A percentile compares a stretch with the other conserved stretches of the same genome.
Evolutionary conservation across 2,113 vertebrate species (phyloP).

Genomic region (Aix galericulata): DNA sequence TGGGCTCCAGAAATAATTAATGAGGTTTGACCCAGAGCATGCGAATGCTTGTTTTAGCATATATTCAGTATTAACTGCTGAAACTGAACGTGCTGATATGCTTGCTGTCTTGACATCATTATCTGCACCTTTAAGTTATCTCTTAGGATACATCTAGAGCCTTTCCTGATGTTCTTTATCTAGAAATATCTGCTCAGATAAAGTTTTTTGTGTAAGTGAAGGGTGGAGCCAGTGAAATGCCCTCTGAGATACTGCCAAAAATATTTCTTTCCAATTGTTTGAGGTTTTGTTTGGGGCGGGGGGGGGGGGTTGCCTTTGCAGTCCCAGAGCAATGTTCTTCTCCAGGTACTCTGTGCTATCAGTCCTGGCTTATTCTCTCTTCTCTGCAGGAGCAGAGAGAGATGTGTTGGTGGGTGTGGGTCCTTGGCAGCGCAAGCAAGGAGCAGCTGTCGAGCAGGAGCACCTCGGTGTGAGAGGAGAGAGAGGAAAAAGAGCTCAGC

Average conservation of each 20-base stretch:
- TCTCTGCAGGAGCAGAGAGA: neutral
- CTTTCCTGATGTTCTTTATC: neutral
- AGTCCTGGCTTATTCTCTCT: neutral
- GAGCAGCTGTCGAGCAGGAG: neutral
- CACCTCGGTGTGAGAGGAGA: neutral
- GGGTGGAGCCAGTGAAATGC: neutral
- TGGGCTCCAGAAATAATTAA: neutral
- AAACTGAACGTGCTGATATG: neutral
- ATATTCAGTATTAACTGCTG: neutral
- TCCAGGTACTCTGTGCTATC: neutral
- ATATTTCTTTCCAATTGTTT: neutral
- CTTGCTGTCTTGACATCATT: neutral
- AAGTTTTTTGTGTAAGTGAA: neutral
- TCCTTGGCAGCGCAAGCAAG: neutral
- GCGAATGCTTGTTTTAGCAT: neutral
- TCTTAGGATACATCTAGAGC: neutral
- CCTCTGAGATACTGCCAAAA: neutral
- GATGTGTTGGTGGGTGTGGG: neutral
- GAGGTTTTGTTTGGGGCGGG: neutral
- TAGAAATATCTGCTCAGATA: neutral
- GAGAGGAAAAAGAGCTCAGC: neutral
- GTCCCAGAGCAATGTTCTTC: neutral
- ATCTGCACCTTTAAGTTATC: neutral
- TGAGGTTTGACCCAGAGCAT: neutral
- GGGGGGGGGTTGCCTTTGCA: neutral